Conservation (phyloP, 2,797 vertebrate species). For the Leptodactylus fallax region DNA sequence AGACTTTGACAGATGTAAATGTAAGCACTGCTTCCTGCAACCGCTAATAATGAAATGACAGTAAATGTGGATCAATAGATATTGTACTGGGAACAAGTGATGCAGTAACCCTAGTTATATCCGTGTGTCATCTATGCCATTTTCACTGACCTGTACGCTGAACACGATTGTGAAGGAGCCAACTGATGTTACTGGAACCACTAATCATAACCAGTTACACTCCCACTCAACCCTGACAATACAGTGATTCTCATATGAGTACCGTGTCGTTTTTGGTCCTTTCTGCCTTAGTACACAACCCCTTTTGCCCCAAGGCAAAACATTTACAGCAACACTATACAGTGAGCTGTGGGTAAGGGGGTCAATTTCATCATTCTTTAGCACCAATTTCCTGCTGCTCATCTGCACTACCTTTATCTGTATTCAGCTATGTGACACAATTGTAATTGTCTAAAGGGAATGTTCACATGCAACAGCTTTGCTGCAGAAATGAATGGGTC, state of each 20-base stretch:
- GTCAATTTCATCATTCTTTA: not conserved
- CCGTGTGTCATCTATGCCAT: too few species aligned
- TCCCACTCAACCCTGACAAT: not conserved
- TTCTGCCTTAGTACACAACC: not conserved
- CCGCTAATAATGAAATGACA: constrained; percentile 8
- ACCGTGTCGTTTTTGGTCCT: not conserved
- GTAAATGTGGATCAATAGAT: not conserved
- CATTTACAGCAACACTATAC: not conserved
- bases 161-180: too few species aligned
- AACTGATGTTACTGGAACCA: too few species aligned
- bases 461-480: not conserved
- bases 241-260: not conserved
- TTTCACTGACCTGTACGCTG: too few species aligned
- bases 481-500: too few species aligned
- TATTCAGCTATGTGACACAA: too few species aligned
- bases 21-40: constrained; percentile 2
- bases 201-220: too few species aligned
- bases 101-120: too few species aligned
- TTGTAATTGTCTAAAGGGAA: not conserved
- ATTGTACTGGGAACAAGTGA: too few species aligned
- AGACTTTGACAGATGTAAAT: constrained; percentile 10
- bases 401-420: not conserved
- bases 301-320: not conserved
- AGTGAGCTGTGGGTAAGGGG: not conserved
- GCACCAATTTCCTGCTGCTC: not conserved